Evolutionary conservation across 2,888 invertebrate species (phyloP), one percentile per base, ranked within the genome.

Genomic region (Morinoia aosen): DNA sequence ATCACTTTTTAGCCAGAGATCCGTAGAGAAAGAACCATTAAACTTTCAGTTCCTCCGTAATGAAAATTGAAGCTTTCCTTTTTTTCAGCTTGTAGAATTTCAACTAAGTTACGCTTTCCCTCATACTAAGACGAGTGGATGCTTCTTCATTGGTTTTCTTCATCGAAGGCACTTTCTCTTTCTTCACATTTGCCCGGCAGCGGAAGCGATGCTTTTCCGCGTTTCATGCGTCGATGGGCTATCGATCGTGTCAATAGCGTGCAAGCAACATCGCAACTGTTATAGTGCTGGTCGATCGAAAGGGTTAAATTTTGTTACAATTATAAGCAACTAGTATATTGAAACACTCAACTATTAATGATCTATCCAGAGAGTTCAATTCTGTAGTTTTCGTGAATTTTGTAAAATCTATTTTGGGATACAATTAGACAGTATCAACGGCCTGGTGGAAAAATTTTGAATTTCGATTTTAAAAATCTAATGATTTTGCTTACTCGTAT

Each of bases 1-100:
- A 76, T 76, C 33, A 76, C 16, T 33, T 76, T 76, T 76, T 76
- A 25, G 76, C 76, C 25, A 19, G 25, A 16, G 76, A 33, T 76
- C 25, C 76, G 25, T 25, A 76, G 76, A 33, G 76, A 76, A 48
- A 40, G 90, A 39, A 90, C 0, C 90, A 40, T 11, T 40, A 4
- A 40, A 39, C 16, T 48, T 90, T 90, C 39, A 90, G 2, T 90
- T 90, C 16, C 90, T 90, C 90, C 33, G 19, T 40, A 4, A 40
- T 16, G 90, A 90, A 90, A 90, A 90, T 48, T 90, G 90, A 90
- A 90, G 19, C 90, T 90, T 90, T 90, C 90, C 40, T 40, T 33
- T 90, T 90, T 90, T 90, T 90, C 76, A 48, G 90, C 90, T 90
- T 11, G 90, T 48, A 48, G 48, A 8, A 90, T 48, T 14, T 90